Percentiles rank a stretch among this genome's conserved stretches.
These are phyloP conservation scores for Picus viridis DNA, from an alignment of 2,797 vertebrate genomes.

Conservation along the genomic window DNA sequence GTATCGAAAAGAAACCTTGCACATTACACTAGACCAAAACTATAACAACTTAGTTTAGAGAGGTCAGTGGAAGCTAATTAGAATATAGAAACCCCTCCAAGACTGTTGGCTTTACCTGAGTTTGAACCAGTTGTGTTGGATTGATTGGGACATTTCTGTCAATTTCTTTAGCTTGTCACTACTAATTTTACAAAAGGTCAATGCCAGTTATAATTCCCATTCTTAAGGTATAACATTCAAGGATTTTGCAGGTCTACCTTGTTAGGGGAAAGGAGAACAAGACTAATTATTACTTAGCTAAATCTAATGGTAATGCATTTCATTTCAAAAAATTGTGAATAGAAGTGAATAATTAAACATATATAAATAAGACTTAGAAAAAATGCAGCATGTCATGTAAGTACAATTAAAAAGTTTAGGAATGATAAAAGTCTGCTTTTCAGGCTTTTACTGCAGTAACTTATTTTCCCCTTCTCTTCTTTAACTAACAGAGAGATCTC, in stretches of 20 bases:
- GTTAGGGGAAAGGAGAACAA: neutral
- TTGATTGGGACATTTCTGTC: neutral
- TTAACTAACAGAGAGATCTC: constrained; percentile 8
- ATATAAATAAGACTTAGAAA: neutral
- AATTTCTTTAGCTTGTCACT: neutral
- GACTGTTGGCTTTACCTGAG: neutral
- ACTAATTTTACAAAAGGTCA: neutral
- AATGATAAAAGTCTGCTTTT: neutral
- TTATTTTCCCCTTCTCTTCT: neutral
- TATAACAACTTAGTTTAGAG: neutral
- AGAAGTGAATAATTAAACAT: neutral
- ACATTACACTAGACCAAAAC: neutral
- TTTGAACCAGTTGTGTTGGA: neutral
- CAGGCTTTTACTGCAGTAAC: neutral
- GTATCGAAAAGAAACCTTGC: neutral
- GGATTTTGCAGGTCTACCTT: neutral
- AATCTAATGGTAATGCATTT: neutral
- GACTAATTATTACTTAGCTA: neutral
- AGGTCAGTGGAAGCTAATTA: neutral
- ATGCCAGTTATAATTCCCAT: neutral
- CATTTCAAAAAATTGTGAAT: neutral
- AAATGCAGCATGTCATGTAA: neutral
- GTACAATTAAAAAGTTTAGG: neutral
- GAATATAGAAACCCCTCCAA: neutral
- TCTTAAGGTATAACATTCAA: neutral